phyloP scores from a whole-genome alignment of 2,113 vertebrate genomes.

The Nerophis ophidion region DNA sequence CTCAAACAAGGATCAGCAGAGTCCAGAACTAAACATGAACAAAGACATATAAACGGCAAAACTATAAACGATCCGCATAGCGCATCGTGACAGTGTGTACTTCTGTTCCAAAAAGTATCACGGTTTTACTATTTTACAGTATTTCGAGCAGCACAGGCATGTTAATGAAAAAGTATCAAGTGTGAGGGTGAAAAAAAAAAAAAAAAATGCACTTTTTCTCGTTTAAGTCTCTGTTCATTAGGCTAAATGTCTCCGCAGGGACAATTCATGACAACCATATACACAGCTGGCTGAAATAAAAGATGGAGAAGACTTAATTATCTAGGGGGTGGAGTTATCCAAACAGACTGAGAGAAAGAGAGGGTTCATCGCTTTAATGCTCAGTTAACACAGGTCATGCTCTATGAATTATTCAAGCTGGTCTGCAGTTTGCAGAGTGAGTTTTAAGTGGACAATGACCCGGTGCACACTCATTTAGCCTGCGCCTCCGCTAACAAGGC shows the following conservation, averaged over 20 bases:
- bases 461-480: slow-evolving; percentile 68
- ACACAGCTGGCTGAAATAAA: slow-evolving; percentile 49
- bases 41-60: too few species aligned
- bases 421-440: slow-evolving; percentile 54
- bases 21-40: too few species aligned
- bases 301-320: slow-evolving; percentile 57
- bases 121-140: too few species aligned
- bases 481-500: slow-evolving; percentile 67
- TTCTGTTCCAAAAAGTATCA: too few species aligned
- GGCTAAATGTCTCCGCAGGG: slow-evolving; percentile 36
- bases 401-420: slow-evolving; percentile 70
- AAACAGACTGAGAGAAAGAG: slow-evolving; percentile 58
- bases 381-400: slow-evolving; percentile 54
- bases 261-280: slow-evolving; percentile 50
- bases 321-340: slow-evolving; percentile 61
- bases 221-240: slow-evolving; percentile 38
- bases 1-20: too few species aligned
- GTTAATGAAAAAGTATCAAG: too few species aligned
- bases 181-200: not conserved
- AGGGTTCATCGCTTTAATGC: slow-evolving; percentile 58
- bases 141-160: too few species aligned
- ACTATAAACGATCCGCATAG: too few species aligned
- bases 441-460: slow-evolving; percentile 76
- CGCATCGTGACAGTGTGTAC: too few species aligned
- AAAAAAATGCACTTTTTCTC: slow-evolving; percentile 37